Conservation (phyloP, 2,888 invertebrate species). For the Dynastes maya region DNA sequence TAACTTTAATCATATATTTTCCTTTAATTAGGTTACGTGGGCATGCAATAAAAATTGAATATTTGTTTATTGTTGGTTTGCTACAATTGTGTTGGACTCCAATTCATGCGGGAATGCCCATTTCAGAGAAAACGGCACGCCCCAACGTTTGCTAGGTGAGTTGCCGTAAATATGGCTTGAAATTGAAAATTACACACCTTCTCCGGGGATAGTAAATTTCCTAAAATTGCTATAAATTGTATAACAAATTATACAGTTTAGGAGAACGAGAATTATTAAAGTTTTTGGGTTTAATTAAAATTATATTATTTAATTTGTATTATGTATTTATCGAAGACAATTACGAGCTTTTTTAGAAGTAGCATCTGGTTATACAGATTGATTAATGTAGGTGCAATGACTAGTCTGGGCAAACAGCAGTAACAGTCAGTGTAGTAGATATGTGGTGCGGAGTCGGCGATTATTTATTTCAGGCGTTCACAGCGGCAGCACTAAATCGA, state of each 20-base stretch:
- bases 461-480: no score
- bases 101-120: not conserved
- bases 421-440: no score
- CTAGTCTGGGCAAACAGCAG: no score
- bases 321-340: not conserved
- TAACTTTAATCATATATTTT: not conserved
- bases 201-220: not conserved
- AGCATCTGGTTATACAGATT: no score
- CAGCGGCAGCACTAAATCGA: no score
- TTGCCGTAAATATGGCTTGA: not conserved
- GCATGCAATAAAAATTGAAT: slow-evolving; percentile 12
- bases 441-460: no score
- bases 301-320: not conserved
- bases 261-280: not conserved
- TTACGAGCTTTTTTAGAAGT: not conserved
- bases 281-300: not conserved
- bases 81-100: not conserved
- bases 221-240: not conserved
- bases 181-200: not conserved
- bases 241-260: not conserved
- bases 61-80: not conserved
- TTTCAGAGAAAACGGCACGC: slow-evolving; percentile 1
- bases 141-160: not conserved
- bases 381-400: no score
- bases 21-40: not conserved